Evolutionary conservation across 2,888 invertebrate species (phyloP).

Genomic region (Cryptus viduatorius): DNA sequence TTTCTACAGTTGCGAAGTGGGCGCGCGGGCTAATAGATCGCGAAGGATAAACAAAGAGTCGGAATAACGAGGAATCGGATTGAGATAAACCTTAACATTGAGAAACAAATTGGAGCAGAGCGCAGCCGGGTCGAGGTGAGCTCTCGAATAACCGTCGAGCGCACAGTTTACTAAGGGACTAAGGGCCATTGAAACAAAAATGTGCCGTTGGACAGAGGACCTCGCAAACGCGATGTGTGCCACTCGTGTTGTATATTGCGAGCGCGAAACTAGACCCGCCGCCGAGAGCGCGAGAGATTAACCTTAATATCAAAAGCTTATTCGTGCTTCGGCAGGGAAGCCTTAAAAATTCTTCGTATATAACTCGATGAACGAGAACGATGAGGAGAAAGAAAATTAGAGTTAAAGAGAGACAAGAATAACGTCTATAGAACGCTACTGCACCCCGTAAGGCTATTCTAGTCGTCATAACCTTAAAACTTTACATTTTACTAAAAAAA

Average conservation of each 20-base stretch:
- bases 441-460: too few species aligned
- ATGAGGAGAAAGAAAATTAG: not conserved
- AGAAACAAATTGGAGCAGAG: conserved; percentile 5
- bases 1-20: conserved; percentile 15
- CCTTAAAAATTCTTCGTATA: conserved; percentile 70
- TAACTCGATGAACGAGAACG: conserved; percentile 26
- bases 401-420: too few species aligned
- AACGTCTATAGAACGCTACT: not conserved
- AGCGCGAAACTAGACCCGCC: conserved; percentile 71
- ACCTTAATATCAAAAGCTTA: conserved; percentile 78
- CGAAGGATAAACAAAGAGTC: conserved; percentile 18
- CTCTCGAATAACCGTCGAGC: not conserved
- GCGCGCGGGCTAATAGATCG: conserved; percentile 3
- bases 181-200: not conserved
- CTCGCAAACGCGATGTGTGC: not conserved
- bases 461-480: too few species aligned
- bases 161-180: conserved; percentile 4
- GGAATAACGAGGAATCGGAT: conserved; percentile 12
- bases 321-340: conserved; percentile 69
- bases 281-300: conserved; percentile 69
- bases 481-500: too few species aligned
- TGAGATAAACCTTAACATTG: conserved; percentile 40
- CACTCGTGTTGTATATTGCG: conserved; percentile 16
- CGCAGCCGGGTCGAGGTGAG: conserved; percentile 47
- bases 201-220: conserved; percentile 10